Evolutionary conservation across 2,888 invertebrate species (phyloP).

Genomic region (Acrocyrtus sp.): DNA sequence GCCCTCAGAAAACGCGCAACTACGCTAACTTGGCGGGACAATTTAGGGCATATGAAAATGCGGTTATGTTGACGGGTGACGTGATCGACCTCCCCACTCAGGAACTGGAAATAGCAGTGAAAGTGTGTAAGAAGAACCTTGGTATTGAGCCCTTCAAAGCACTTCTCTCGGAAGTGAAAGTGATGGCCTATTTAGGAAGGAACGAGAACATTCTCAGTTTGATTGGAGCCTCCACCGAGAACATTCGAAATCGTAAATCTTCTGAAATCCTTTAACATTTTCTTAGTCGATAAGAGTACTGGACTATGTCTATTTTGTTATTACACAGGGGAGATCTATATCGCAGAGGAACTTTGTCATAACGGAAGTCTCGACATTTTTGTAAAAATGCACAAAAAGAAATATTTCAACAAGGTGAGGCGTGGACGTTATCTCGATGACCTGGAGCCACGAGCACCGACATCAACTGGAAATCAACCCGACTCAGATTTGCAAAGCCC

Average conservation of each 20-base stretch:
- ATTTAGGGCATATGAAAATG: too few relatives aligned
- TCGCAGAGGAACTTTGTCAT: slow-evolving; percentile 46
- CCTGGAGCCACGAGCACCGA: too few relatives aligned
- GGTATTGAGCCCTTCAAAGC: slow-evolving; percentile 46
- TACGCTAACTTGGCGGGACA: neutral
- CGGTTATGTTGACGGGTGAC: too few relatives aligned
- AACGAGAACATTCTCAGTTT: slow-evolving; percentile 46
- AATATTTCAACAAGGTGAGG: neutral
- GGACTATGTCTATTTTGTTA: neutral
- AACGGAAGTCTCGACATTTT: slow-evolving; percentile 47
- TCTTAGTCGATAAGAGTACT: too few relatives aligned
- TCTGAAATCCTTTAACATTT: too few relatives aligned
- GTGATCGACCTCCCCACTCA: too few relatives aligned
- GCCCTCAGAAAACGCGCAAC: neutral
- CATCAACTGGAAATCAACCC: too few relatives aligned
- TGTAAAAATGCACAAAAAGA: slow-evolving; percentile 13
- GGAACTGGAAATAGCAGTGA: slow-evolving; percentile 37
- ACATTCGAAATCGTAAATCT: slow-evolving; percentile 49
- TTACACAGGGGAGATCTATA: slow-evolving; percentile 38
- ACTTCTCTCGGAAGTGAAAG: slow-evolving; percentile 52
- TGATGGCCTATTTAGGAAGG: slow-evolving; percentile 50
- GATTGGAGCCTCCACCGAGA: slow-evolving; percentile 48
- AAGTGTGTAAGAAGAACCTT: slow-evolving; percentile 35
- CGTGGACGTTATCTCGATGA: neutral
- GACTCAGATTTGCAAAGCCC: too few relatives aligned